Conservation (phyloP, 2,797 vertebrate species). For the Zenarchopterus dispar region DNA sequence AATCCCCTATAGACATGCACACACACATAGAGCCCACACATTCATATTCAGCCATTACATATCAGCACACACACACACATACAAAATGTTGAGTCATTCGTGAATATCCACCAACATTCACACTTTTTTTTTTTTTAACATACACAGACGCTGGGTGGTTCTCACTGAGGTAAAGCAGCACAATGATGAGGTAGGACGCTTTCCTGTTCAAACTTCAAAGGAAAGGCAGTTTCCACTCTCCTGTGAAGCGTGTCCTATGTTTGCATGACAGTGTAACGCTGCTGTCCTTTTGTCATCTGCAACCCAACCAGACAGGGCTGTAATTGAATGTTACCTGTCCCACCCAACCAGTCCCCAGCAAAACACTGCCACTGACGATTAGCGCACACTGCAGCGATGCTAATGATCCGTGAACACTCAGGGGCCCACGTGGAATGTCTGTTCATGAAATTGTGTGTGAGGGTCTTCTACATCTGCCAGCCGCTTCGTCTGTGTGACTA, state of each 20-base stretch:
- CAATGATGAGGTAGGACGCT: constrained; percentile 28
- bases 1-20: constrained; percentile 63
- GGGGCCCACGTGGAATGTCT: constrained; percentile 50
- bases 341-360: constrained; percentile 47
- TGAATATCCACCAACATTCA: constrained; percentile 18
- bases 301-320: constrained; percentile 19
- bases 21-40: constrained; percentile 39
- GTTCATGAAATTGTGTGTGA: constrained; percentile 40
- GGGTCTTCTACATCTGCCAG: constrained; percentile 45
- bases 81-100: constrained; percentile 32
- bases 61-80: constrained; percentile 36
- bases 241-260: constrained; percentile 45
- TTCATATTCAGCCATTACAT: constrained; percentile 46
- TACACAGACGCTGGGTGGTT: constrained; percentile 54
- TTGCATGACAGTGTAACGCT: constrained; percentile 59
- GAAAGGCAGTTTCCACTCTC: constrained; percentile 39
- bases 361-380: constrained; percentile 68
- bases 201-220: constrained; percentile 39
- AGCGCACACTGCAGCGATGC: constrained; percentile 60
- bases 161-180: constrained; percentile 52
- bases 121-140: constrained; percentile 10
- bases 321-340: constrained; percentile 77
- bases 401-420: constrained; percentile 70
- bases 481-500: constrained; percentile 60
- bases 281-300: constrained; percentile 47